Conservation (phyloP, 2,797 vertebrate genomes). For the Echeneis naucrates region DNA sequence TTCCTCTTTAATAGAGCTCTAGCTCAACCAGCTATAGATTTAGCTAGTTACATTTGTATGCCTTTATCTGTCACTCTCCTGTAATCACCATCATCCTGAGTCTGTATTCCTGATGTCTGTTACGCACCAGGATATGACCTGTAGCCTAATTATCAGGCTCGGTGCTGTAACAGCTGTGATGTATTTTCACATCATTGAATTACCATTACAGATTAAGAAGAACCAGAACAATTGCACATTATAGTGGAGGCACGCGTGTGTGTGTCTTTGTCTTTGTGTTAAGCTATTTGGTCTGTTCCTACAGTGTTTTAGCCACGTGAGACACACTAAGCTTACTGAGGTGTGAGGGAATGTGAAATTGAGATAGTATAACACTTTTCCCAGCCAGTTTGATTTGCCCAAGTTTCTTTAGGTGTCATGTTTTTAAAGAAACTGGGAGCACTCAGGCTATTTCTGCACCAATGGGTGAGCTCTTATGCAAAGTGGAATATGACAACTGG, state of each 20-base stretch:
- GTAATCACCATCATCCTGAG: neutral
- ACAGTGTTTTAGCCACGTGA: slow-evolving; percentile 9
- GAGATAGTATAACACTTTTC: slow-evolving; percentile 38
- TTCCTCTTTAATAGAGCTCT: neutral
- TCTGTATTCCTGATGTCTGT: neutral
- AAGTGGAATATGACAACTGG: slow-evolving; percentile 75
- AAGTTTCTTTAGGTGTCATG: slow-evolving; percentile 49
- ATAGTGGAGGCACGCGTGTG: neutral
- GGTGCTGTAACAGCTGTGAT: neutral
- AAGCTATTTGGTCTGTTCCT: slow-evolving; percentile 8
- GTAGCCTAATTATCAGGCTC: neutral
- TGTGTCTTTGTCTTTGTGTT: no score
- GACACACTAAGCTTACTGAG: slow-evolving; percentile 35
- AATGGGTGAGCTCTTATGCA: slow-evolving; percentile 73
- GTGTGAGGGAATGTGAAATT: slow-evolving; percentile 66
- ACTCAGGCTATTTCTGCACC: slow-evolving; percentile 75
- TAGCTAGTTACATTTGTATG: neutral
- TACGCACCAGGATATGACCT: neutral
- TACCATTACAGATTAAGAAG: slow-evolving; percentile 9
- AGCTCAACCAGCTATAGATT: no score
- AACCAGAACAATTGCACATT: neutral
- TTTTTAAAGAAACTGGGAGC: slow-evolving; percentile 52
- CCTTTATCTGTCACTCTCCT: no score
- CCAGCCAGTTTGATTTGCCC: slow-evolving; percentile 42
- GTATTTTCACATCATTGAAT: neutral